Evolutionary conservation across 2,797 vertebrate genomes (phyloP).

Genomic region (Xenentodon cancila): DNA sequence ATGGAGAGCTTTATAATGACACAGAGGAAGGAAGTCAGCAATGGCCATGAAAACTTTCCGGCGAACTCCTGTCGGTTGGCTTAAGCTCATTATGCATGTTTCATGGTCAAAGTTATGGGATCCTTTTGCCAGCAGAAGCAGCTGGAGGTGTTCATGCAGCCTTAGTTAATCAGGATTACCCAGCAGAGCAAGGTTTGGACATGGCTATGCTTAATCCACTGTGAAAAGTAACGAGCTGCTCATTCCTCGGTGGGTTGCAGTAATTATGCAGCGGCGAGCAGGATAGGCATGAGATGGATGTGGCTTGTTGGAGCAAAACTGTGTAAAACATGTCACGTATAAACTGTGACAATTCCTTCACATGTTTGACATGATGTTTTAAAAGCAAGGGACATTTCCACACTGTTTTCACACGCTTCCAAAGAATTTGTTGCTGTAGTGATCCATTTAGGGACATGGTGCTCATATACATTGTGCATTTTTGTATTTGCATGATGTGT

Average conservation of each 20-base stretch:
- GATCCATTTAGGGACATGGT: slow-evolving; percentile 19
- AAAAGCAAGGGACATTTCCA: slow-evolving; percentile 1
- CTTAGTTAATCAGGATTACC: slow-evolving; percentile 73
- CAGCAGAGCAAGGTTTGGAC: slow-evolving; percentile 58
- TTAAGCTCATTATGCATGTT: slow-evolving; percentile 54
- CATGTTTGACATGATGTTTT: slow-evolving; percentile 3
- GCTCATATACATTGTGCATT: slow-evolving; percentile 21
- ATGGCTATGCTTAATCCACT: slow-evolving; percentile 60
- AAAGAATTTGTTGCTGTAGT: slow-evolving; percentile 11
- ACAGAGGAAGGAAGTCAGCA: background rate
- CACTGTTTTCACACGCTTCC: too few relatives aligned
- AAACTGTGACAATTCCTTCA: slow-evolving; percentile 15
- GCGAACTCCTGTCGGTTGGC: slow-evolving; percentile 34
- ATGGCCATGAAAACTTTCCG: slow-evolving; percentile 35
- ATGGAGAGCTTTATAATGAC: background rate
- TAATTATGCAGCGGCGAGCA: slow-evolving; percentile 48
- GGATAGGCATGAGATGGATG: slow-evolving; percentile 30
- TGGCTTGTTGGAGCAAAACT: slow-evolving; percentile 5
- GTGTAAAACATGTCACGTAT: slow-evolving; percentile 3
- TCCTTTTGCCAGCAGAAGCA: slow-evolving; percentile 41
- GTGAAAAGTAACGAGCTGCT: slow-evolving; percentile 63
- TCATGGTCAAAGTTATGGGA: slow-evolving; percentile 36
- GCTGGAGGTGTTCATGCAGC: slow-evolving; percentile 63
- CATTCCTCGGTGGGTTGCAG: slow-evolving; percentile 45
- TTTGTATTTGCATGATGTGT: slow-evolving; percentile 9